Evolutionary conservation across 2,113 vertebrate genomes (phyloP), one percentile per base, ranked within the genome.

Genomic region (Nothoprocta pentlandii): DNA sequence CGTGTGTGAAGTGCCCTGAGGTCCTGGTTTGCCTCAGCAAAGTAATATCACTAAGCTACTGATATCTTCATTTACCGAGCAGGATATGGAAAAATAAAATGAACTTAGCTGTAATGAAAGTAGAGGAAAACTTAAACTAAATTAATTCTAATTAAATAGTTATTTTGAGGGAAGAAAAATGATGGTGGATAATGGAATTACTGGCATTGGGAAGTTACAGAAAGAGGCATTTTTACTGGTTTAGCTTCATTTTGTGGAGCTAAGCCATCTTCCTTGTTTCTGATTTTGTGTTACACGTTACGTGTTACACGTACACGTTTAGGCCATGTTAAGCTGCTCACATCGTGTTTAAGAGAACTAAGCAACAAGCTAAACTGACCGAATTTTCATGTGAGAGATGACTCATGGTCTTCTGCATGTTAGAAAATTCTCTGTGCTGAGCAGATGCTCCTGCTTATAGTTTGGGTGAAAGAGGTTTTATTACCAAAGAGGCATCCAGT

Each of bases 381-480:
- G 47, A 87, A 90, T 95, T 96, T 96, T 90, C 88, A 92, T 87
- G 90, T 95, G 82, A 97, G 91, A 94, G 66, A 91, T 94, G 89
- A 90, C 87, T 89, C 78, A 34, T 3, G 6, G 69, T 84, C 87
- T 91, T 51, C 80, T 84, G 79, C 90, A 86, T 83, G 61, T 69
- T 83, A 92, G 80, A 95, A 88, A 85, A 92, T 53, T 73, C 85
- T 95, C 80, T 59, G 66, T 56, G 80, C 92, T 84, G 74, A 91
- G 87, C 77, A 95, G 87, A 96, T 84, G 92, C 75, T 94, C 44
- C 2, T 30, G 42, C 85, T 92, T 63, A 82, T 75, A 89, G 85
- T 84, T 87, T 10, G 25, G 69, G 83, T 89, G 59, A 93, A 93
- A 92, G 84, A 90, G 66, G 78, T 82, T 94, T 90, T 91, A 91